A percentile compares a stretch with the other conserved stretches of the same genome.
Conservation (phyloP, 2,888 invertebrate species). For the Saturnia pavonia region DNA sequence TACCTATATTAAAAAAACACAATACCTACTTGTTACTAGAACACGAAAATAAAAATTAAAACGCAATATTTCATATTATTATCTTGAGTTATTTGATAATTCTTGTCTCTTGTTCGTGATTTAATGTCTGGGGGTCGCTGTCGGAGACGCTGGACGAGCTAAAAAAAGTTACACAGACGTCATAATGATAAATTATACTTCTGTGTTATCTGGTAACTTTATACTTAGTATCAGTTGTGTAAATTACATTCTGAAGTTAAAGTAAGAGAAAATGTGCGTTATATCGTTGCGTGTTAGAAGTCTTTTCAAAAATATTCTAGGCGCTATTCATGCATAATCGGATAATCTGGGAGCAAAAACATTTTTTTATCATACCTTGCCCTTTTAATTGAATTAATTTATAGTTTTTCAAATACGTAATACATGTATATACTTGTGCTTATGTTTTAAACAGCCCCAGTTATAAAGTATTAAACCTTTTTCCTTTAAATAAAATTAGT, state of each 20-base stretch:
- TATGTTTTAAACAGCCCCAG: no score
- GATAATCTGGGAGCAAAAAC: no score
- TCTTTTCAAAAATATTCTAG: background rate
- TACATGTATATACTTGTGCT: no score
- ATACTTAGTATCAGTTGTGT: slow-evolving; percentile 22
- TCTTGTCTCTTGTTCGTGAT: slow-evolving; percentile 64
- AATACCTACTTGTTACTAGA: background rate
- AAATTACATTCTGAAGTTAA: slow-evolving; percentile 32
- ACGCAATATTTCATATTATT: slow-evolving; percentile 54
- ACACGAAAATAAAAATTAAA: slow-evolving; percentile 19
- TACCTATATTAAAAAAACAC: no score
- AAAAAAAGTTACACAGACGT: slow-evolving; percentile 28
- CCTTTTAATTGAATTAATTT: background rate
- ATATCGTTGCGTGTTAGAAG: background rate
- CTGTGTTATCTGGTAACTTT: slow-evolving; percentile 33
- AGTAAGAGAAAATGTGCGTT: background rate
- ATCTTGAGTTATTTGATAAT: slow-evolving; percentile 77
- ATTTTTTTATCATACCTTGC: background rate
- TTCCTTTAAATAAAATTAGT: no score
- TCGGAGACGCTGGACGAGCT: slow-evolving; percentile 41
- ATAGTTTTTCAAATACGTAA: no score
- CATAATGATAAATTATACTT: slow-evolving; percentile 62
- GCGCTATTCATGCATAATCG: no score
- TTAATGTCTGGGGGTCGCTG: slow-evolving; percentile 62
- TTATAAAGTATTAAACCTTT: no score